Conservation (phyloP, 2,888 invertebrate genomes). For the Tachystola acroxantha region DNA sequence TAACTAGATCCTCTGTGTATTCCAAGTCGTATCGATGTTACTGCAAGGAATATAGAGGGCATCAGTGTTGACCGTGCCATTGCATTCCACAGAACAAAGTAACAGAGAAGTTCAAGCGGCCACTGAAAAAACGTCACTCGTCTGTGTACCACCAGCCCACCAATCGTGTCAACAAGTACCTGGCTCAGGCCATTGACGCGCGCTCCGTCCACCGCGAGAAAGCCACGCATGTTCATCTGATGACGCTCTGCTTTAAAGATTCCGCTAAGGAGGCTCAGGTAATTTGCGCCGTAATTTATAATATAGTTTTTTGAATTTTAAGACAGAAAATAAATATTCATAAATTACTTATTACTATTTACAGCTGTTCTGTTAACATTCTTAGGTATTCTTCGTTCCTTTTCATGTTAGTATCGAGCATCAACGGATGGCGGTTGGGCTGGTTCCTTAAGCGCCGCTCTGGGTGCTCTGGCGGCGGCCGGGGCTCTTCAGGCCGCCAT, state of each 20-base stretch:
- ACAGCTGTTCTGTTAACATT: no score
- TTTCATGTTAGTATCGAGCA: constrained; percentile 84
- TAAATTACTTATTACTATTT: no score
- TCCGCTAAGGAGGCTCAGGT: constrained; percentile 90
- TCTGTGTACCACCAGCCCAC: constrained; percentile 93
- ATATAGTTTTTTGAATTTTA: no score
- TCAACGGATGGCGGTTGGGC: constrained; percentile 92
- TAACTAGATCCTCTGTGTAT: neutral
- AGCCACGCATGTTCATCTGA: constrained; percentile 90
- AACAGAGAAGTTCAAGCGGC: constrained; percentile 91
- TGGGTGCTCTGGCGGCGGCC: constrained; percentile 86
- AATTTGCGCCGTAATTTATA: constrained; percentile 16
- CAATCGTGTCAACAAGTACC: constrained; percentile 94
- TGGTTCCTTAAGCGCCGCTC: constrained; percentile 87
- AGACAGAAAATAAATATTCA: no score
- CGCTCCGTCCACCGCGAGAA: constrained; percentile 94
- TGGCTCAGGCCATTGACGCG: constrained; percentile 94
- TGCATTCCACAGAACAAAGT: constrained; percentile 85
- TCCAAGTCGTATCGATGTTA: constrained; percentile 12
- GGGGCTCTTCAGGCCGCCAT: constrained; percentile 87
- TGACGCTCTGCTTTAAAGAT: constrained; percentile 92
- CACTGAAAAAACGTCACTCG: constrained; percentile 92
- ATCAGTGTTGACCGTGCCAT: constrained; percentile 27
- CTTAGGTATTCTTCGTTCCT: neutral
- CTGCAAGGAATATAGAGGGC: neutral